Evolutionary conservation across 2,113 vertebrate genomes (phyloP), one percentile per base, ranked within the genome.

Genomic region (Epinephelus lanceolatus): DNA sequence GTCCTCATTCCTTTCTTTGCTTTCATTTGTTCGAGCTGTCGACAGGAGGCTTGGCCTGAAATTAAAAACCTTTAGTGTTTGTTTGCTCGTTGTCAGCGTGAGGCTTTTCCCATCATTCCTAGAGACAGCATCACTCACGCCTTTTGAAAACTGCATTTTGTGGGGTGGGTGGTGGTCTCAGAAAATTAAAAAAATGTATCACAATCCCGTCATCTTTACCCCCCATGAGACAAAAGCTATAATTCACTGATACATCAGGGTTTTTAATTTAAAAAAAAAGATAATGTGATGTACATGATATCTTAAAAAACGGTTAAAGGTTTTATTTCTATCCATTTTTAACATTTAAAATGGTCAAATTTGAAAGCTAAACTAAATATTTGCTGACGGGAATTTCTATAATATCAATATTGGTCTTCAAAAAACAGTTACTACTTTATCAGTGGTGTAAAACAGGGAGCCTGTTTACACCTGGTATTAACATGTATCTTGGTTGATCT

Each of bases 41-140:
- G 77, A 91, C 91, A 88, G 86, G n/a, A 33, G 88, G 81, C 78
- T 88, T 59, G 81, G 85, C 91, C 89, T 90, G 88, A 86, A 83
- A 93, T 94, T 74, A 91, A 92, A 87, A 88, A 77, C 83, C 86
- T 85, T 92, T 87, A 42, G 86, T 92, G 86, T 94, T 93, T 93
- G 91, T 93, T 94, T 94, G 90, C 90, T 79, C 67, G 18, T 79
- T 91, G 90, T 94, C 91, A 92, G 47, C 77, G 9, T 52, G 0
- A 71, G 90, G 77, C 81, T 87, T 91, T 86, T 79, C 83, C 87
- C 88, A 79, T 90, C 83, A 60, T 83, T 86, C 77, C 82, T 71
- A 23, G 18, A 51, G 84, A 72, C 69, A 13, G 60, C 75, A n/a
- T 69, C 55, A 27, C 81, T 91, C 70, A 70, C 3, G 23, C 42